phyloP scores from a whole-genome alignment of 1,140 invertebrate species.

The Neodiprion lecontei region DNA sequence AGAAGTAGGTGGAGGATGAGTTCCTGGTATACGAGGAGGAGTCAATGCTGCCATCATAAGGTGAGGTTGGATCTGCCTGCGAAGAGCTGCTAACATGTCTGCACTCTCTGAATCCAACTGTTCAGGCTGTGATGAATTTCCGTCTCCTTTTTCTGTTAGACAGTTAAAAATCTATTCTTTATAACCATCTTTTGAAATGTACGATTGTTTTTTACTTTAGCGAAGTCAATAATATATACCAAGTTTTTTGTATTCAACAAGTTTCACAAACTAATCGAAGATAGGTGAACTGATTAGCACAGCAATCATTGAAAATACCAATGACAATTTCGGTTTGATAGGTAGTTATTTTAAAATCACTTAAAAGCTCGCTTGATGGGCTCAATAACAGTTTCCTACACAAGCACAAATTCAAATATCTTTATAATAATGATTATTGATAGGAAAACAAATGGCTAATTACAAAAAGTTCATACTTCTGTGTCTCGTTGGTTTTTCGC shows the following conservation, averaged over 20 bases:
- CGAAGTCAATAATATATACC: too few species aligned
- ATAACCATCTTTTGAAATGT: conserved; percentile 13
- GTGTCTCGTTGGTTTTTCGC: conserved; percentile 60
- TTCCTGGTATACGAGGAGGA: conserved; percentile 44
- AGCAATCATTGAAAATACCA: too few species aligned
- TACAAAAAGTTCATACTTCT: conserved; percentile 47
- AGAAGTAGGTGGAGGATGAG: conserved; percentile 31
- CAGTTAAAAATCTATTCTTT: background rate
- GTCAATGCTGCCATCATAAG: conserved; percentile 66
- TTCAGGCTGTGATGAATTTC: conserved; percentile 43
- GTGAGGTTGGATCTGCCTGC: conserved; percentile 70
- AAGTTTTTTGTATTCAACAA: too few species aligned
- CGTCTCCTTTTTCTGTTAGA: conserved; percentile 51
- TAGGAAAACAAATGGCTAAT: conserved; percentile 3
- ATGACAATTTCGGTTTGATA: too few species aligned
- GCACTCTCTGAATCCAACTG: conserved; percentile 61
- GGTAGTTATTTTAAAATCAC: too few species aligned
- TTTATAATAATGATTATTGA: background rate
- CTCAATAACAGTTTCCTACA: background rate
- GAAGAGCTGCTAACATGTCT: conserved; percentile 70
- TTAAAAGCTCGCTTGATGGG: background rate
- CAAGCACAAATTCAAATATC: background rate
- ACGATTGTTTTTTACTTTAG: background rate
- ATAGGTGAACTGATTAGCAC: too few species aligned
- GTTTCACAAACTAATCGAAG: too few species aligned